Evolutionary conservation across 2,113 vertebrate genomes (phyloP).

Genomic region (Oryzias celebensis): DNA sequence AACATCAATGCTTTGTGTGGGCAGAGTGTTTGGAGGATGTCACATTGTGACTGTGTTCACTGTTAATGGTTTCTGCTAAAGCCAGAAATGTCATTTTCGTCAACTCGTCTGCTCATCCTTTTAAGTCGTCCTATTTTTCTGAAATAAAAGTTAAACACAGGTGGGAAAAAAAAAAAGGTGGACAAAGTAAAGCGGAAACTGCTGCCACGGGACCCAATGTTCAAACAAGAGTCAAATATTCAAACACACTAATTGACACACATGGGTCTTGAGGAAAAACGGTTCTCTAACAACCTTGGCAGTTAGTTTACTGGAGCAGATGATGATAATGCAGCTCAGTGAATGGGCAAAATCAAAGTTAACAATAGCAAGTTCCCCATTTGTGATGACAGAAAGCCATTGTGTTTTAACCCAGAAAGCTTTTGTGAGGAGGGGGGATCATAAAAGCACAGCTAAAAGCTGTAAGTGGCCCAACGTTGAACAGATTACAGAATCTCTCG

Average conservation of each 20-base stretch:
- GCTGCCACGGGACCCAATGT: neutral
- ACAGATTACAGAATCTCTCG: slow-evolving; percentile 35
- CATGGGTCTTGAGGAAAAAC: slow-evolving; percentile 6
- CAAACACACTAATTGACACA: slow-evolving; percentile 3
- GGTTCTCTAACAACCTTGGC: slow-evolving; percentile 27
- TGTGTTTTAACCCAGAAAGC: slow-evolving; percentile 30
- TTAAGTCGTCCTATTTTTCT: slow-evolving; percentile 13
- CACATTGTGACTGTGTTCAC: slow-evolving; percentile 9
- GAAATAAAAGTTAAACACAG: slow-evolving; percentile 1
- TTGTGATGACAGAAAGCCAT: slow-evolving; percentile 29
- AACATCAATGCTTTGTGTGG: slow-evolving; percentile 15
- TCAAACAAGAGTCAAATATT: neutral
- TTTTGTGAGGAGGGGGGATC: slow-evolving; percentile 21
- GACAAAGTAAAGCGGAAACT: neutral
- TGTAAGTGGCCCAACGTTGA: slow-evolving; percentile 34
- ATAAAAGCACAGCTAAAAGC: slow-evolving; percentile 53
- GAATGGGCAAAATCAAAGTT: slow-evolving; percentile 16
- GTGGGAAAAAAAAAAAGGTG: neutral
- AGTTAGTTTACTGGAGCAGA: slow-evolving; percentile 40
- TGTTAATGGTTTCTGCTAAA: slow-evolving; percentile 37
- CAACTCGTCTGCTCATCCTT: slow-evolving; percentile 6
- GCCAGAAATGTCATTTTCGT: slow-evolving; percentile 29
- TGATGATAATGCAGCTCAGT: slow-evolving; percentile 38
- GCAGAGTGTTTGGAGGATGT: slow-evolving; percentile 15
- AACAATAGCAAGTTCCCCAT: slow-evolving; percentile 31